Conservation (phyloP, 30 jellyfish, hydroid and myxozoan genomes). For the Hydractinia echinata region DNA sequence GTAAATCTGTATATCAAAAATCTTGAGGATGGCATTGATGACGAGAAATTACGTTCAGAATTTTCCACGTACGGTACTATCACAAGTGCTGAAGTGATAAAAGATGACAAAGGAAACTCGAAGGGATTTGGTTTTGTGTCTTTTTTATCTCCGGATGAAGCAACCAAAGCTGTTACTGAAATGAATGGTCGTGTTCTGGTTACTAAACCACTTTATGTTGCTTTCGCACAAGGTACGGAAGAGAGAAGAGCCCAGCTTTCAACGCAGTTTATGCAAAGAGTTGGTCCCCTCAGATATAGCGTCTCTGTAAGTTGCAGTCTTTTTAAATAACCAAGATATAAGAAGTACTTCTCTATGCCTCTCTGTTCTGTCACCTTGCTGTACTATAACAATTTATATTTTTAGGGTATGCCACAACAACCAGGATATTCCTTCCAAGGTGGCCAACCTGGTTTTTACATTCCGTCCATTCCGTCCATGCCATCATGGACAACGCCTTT, state of each 20-base stretch:
- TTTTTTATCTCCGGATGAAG: constrained; percentile 98
- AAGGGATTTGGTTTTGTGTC: constrained; percentile 97
- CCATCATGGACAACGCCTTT: constrained; percentile 71
- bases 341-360: not conserved
- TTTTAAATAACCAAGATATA: not conserved
- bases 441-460: constrained; percentile 60
- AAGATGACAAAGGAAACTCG: constrained; percentile 76
- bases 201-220: constrained; percentile 94
- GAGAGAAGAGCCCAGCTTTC: constrained; percentile 97
- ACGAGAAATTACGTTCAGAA: constrained; percentile 71
- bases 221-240: constrained; percentile 97
- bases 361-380: not conserved
- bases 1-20: constrained; percentile 90
- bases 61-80: constrained; percentile 84
- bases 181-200: constrained; percentile 88
- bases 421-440: constrained; percentile 43
- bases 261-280: constrained; percentile 95
- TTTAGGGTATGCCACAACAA: constrained; percentile 41
- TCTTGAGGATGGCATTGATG: constrained; percentile 94
- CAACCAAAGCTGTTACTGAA: constrained; percentile 94
- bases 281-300: constrained; percentile 35
- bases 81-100: constrained; percentile 95
- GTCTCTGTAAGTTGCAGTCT: not conserved
- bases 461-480: constrained; percentile 73
- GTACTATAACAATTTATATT: not conserved